A percentile compares a stretch with the other conserved stretches of the same genome.
phyloP scores from a whole-genome alignment of 2,113 vertebrate genomes.

The Cyanoramphus novaezelandiae region DNA sequence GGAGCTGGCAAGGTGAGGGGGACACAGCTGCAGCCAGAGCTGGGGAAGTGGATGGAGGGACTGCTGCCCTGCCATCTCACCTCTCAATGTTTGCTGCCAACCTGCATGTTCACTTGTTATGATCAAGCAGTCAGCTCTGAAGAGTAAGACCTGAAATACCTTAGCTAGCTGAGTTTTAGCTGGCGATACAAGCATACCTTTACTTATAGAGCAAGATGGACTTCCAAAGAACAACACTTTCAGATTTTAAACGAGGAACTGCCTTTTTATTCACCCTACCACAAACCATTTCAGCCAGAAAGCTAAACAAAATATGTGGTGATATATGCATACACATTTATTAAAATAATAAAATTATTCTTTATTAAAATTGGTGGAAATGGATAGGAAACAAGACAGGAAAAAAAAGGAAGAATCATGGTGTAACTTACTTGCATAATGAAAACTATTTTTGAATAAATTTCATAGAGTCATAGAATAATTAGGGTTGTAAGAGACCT shows the following conservation, averaged over 20 bases:
- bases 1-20: not conserved
- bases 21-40: not conserved
- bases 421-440: not conserved
- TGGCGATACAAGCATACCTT: not conserved
- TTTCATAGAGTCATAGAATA: not conserved
- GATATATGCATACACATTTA: not conserved
- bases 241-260: not conserved
- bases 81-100: not conserved
- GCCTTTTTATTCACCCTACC: not conserved
- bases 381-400: not conserved
- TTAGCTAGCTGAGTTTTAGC: not conserved
- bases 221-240: accelerated
- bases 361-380: not conserved
- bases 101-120: not conserved
- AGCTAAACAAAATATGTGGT: not conserved
- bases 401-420: not conserved
- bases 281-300: not conserved
- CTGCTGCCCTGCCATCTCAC: not conserved
- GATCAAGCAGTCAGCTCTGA: not conserved
- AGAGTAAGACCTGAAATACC: not conserved
- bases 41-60: not conserved
- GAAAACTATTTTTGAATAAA: not conserved
- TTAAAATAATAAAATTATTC: not conserved
- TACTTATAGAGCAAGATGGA: not conserved
- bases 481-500: not conserved